phyloP scores from a whole-genome alignment of 1,140 invertebrate species.

The Alviniconcha marisindica region DNA sequence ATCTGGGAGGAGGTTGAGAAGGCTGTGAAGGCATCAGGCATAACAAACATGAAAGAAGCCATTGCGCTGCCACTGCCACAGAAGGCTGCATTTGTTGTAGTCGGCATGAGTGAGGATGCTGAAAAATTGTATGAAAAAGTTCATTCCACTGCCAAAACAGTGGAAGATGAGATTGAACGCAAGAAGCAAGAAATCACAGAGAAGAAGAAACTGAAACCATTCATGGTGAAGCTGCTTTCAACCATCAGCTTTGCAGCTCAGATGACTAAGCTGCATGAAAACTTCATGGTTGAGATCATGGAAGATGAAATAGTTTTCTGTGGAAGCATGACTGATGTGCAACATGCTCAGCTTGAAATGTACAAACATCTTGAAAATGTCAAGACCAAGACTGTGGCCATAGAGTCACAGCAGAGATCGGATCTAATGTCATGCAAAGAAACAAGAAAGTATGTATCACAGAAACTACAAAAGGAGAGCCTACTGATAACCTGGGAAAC shows the following conservation, averaged over 20 bases:
- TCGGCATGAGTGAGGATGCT: slow-evolving; percentile 39
- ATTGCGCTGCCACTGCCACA: slow-evolving; percentile 24
- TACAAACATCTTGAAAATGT: slow-evolving; percentile 28
- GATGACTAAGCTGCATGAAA: slow-evolving; percentile 25
- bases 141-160: slow-evolving; percentile 16
- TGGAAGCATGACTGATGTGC: slow-evolving; percentile 43
- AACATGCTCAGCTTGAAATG: slow-evolving; percentile 34
- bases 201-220: slow-evolving; percentile 30
- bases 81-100: slow-evolving; percentile 29
- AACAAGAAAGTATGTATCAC: slow-evolving; percentile 3
- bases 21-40: slow-evolving; percentile 18
- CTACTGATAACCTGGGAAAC: slow-evolving; percentile 21
- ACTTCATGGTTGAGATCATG: slow-evolving; percentile 37
- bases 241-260: slow-evolving; percentile 39
- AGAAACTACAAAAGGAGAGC: slow-evolving; percentile 12
- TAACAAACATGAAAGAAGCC: slow-evolving; percentile 38
- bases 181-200: slow-evolving; percentile 50
- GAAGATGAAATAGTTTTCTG: slow-evolving; percentile 41
- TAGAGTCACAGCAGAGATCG: not conserved
- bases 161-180: slow-evolving; percentile 36
- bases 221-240: slow-evolving; percentile 32
- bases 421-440: not conserved
- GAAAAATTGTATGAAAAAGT: slow-evolving; percentile 40
- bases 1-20: slow-evolving; percentile 42
- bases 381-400: not conserved